A percentile compares a stretch with the other conserved stretches of the same genome.
phyloP scores from a whole-genome alignment of 1,140 invertebrate species.

The Steinernema khuongi region DNA sequence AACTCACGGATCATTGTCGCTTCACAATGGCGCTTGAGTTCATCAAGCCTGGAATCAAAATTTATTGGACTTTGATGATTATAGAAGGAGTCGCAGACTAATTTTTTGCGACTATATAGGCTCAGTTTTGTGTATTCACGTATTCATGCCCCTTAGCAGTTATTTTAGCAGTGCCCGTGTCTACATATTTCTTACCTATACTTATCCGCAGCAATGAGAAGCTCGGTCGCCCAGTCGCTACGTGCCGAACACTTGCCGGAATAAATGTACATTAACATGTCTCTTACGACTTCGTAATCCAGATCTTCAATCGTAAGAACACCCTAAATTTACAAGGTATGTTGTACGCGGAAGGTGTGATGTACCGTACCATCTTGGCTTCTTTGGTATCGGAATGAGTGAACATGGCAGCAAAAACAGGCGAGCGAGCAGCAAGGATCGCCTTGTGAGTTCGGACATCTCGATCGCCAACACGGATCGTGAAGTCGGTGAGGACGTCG shows the following conservation, averaged over 20 bases:
- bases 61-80: not conserved
- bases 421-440: slow-evolving; percentile 56
- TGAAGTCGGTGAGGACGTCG: slow-evolving; percentile 52
- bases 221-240: slow-evolving; percentile 53
- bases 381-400: slow-evolving; percentile 52
- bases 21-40: slow-evolving; percentile 42
- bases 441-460: slow-evolving; percentile 52
- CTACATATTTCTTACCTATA: slow-evolving; percentile 40
- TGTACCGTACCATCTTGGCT: slow-evolving; percentile 38
- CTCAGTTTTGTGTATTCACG: too few species aligned
- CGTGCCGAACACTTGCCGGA: slow-evolving; percentile 48
- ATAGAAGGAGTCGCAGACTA: too few species aligned
- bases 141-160: too few species aligned
- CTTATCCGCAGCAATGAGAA: slow-evolving; percentile 57
- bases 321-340: slow-evolving; percentile 43
- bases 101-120: too few species aligned
- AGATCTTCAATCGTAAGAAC: slow-evolving; percentile 53
- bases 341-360: not conserved
- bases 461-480: slow-evolving; percentile 42
- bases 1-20: slow-evolving; percentile 44
- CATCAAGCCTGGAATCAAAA: not conserved
- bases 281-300: slow-evolving; percentile 49
- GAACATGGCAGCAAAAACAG: slow-evolving; percentile 56
- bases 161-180: too few species aligned
- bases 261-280: slow-evolving; percentile 57